Evolutionary conservation across 2,888 invertebrate species (phyloP).

Genomic region (Sacculina carcini): DNA sequence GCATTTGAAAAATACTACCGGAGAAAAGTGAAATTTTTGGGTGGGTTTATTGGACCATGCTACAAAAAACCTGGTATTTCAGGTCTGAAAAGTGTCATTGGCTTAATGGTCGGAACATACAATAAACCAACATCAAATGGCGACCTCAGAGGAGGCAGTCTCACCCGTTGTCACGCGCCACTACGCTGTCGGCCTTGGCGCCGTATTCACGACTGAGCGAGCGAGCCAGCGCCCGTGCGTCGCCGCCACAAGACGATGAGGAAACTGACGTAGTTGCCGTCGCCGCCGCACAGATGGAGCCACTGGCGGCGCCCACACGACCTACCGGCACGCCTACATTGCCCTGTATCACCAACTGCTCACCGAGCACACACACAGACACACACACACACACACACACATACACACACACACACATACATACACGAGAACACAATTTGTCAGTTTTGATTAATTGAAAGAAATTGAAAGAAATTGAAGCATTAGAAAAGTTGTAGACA

Average conservation of each 20-base stretch:
- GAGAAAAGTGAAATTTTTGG: no score
- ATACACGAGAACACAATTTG: background rate
- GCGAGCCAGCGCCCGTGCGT: background rate
- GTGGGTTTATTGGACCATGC: no score
- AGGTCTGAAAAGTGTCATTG: no score
- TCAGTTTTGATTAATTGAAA: no score
- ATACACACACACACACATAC: constrained; percentile 4
- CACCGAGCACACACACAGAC: constrained; percentile 7
- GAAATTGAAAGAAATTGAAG: no score
- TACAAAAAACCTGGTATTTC: no score
- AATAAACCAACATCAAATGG: background rate
- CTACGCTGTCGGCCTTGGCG: background rate
- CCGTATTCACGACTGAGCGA: background rate
- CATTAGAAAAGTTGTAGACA: no score
- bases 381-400: background rate
- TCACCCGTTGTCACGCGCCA: background rate
- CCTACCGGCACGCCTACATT: constrained; percentile 16
- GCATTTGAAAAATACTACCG: no score
- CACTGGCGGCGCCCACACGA: constrained; percentile 12
- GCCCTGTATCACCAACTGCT: constrained; percentile 14
- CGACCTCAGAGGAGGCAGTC: background rate
- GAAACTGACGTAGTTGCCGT: background rate
- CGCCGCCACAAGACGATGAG: background rate
- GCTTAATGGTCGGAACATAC: no score
- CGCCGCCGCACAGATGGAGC: constrained; percentile 6